These are phyloP conservation scores for Sweltsa coloradensis DNA, from an alignment of 1,140 invertebrate genomes.

Conservation along the genomic window DNA sequence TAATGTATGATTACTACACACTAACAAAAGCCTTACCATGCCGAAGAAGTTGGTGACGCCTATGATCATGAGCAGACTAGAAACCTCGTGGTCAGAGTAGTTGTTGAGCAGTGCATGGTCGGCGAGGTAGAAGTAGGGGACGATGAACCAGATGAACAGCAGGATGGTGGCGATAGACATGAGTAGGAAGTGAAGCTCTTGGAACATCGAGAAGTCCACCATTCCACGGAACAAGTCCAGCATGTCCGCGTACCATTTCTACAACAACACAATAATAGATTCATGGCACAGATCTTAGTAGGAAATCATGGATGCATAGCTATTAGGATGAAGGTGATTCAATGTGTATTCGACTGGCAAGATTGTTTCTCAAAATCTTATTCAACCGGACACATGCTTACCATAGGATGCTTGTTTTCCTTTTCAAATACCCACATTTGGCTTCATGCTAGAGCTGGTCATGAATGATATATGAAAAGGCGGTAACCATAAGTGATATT, in stretches of 20 bases:
- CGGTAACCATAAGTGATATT: no score
- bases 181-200: slow-evolving; percentile 64
- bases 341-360: no score
- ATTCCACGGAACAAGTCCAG: slow-evolving; percentile 56
- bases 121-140: slow-evolving; percentile 79
- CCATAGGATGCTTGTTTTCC: no score
- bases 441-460: no score
- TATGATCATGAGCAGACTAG: slow-evolving; percentile 64
- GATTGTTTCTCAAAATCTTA: no score
- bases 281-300: not conserved
- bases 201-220: slow-evolving; percentile 68
- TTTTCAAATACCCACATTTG: no score
- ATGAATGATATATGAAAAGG: no score
- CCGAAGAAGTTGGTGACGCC: slow-evolving; percentile 82
- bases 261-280: slow-evolving; percentile 24
- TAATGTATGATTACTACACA: no score
- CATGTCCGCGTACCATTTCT: slow-evolving; percentile 67
- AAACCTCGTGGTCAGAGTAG: slow-evolving; percentile 56
- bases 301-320: not conserved
- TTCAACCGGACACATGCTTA: no score
- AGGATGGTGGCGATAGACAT: slow-evolving; percentile 73
- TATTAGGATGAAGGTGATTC: no score
- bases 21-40: slow-evolving; percentile 61
- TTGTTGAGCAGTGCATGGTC: slow-evolving; percentile 50
- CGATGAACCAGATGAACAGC: slow-evolving; percentile 80